Conservation (phyloP, 2,888 invertebrate genomes). For the Sturmia bella region DNA sequence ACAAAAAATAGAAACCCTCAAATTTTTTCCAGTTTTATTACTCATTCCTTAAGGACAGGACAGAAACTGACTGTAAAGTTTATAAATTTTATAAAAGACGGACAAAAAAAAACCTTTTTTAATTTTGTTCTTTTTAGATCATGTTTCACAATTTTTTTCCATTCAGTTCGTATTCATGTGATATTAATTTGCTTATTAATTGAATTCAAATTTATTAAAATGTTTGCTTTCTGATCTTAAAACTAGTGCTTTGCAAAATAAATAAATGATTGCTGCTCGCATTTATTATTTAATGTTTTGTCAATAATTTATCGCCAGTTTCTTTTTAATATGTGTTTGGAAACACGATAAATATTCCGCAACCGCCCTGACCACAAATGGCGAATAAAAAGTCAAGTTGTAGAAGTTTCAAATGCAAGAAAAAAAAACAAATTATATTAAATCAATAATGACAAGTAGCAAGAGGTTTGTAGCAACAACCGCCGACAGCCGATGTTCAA, state of each 20-base stretch:
- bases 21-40: too few species aligned
- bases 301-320: constrained; percentile 55
- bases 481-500: background rate
- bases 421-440: constrained; percentile 65
- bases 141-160: background rate
- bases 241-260: constrained; percentile 17
- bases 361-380: background rate
- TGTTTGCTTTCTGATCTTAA: constrained; percentile 17
- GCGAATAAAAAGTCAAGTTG: background rate
- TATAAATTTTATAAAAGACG: too few species aligned
- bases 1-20: too few species aligned
- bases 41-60: too few species aligned
- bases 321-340: constrained; percentile 40
- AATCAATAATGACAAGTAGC: constrained; percentile 64
- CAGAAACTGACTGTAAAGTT: too few species aligned
- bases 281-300: constrained; percentile 18
- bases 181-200: constrained; percentile 56
- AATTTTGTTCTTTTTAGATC: background rate
- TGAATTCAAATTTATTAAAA: constrained; percentile 52
- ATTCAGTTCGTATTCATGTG: background rate
- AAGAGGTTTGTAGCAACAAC: constrained; percentile 43
- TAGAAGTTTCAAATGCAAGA: constrained; percentile 1
- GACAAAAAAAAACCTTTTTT: too few species aligned
- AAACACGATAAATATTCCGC: constrained; percentile 31
- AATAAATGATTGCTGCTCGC: background rate